These are phyloP conservation scores for Chelonus formosanus DNA, from an alignment of 2,888 invertebrate species.

Conservation along the genomic window DNA sequence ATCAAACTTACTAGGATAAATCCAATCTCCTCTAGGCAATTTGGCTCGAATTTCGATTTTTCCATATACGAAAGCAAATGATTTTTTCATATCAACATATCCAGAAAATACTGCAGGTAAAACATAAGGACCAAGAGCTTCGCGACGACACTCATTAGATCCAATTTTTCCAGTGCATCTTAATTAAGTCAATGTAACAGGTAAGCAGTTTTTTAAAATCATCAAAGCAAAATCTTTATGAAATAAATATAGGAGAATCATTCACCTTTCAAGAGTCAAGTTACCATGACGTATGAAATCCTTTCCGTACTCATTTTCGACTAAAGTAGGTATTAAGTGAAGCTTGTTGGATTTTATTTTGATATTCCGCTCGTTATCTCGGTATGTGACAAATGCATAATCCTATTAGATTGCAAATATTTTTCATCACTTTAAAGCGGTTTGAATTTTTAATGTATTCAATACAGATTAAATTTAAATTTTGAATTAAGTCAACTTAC, in stretches of 20 bases:
- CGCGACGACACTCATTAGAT: slow-evolving; percentile 64
- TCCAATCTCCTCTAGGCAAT: slow-evolving; percentile 80
- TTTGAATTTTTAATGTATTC: too few species aligned
- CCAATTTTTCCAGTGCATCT: slow-evolving; percentile 64
- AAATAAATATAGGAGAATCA: background rate
- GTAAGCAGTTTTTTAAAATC: too few species aligned
- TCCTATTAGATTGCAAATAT: slow-evolving; percentile 65
- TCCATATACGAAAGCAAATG: slow-evolving; percentile 76
- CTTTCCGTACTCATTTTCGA: slow-evolving; percentile 68
- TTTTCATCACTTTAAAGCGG: too few species aligned
- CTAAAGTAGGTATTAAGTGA: slow-evolving; percentile 70
- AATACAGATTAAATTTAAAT: too few species aligned
- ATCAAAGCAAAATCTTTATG: background rate
- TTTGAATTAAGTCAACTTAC: slow-evolving; percentile 63
- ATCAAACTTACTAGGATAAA: slow-evolving; percentile 73
- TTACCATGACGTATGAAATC: slow-evolving; percentile 65
- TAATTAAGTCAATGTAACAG: slow-evolving; percentile 6
- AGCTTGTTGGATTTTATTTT: slow-evolving; percentile 68
- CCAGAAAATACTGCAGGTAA: slow-evolving; percentile 76
- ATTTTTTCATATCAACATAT: slow-evolving; percentile 70
- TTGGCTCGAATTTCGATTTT: slow-evolving; percentile 75
- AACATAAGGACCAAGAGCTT: slow-evolving; percentile 68
- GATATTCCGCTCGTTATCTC: slow-evolving; percentile 69
- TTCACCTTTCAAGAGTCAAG: slow-evolving; percentile 50
- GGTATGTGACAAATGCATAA: slow-evolving; percentile 76